Base-by-base conservation (phyloP, 2,797 vertebrate species). In the Sebastes kiyomatsui region DNA sequence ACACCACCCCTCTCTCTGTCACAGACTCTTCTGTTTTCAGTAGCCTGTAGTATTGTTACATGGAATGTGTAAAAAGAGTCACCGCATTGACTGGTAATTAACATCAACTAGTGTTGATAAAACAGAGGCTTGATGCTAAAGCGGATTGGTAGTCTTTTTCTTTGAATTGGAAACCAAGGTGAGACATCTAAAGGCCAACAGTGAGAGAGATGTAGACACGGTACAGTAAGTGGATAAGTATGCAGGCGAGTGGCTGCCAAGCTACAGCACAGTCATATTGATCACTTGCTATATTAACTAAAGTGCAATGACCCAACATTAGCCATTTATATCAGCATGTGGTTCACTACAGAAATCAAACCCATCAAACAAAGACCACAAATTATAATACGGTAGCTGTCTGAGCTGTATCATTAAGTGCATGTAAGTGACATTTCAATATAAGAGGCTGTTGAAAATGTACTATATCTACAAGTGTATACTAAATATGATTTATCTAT, bases 221-320 rank as follows among this genome's bases (percentile, higher is more conserved):
- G 46, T 49, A 49, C 46, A 49, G 42, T n/a, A 70, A 72, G 49
- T 52, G 12, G 27, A 7, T 13, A 54, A 52, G 33, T 18, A 46
- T 14, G n/a, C 14, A 78, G 77, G 38, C 28, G 2, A 61, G 67
- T 5, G 12, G 14, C 30, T 49, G 65, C 67, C 49, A 68, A 52
- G 16, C 71, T 52, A 14, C 16, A 55, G 8, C 55, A 27, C 20
- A 61, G 38, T 60, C 25, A 54, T 71, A 82, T 46, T 60, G 68
- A 84, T 83, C 52, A 22, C 20, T 67, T 8, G 8, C 32, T 71
- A 64, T 68, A 79, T 68, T 67, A 76, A 75, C 67, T 62, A 22
- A 60, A 84, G 72, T 69, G 62, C 60, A 78, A 27, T 64, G 73
- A 81, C 64, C n/a, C 1, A 61, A 72, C 32, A 61, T 75, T 66